A percentile compares a stretch with the other conserved stretches of the same genome.
Conservation (phyloP, 2,888 invertebrate genomes). For the Tiliacea aurago region DNA sequence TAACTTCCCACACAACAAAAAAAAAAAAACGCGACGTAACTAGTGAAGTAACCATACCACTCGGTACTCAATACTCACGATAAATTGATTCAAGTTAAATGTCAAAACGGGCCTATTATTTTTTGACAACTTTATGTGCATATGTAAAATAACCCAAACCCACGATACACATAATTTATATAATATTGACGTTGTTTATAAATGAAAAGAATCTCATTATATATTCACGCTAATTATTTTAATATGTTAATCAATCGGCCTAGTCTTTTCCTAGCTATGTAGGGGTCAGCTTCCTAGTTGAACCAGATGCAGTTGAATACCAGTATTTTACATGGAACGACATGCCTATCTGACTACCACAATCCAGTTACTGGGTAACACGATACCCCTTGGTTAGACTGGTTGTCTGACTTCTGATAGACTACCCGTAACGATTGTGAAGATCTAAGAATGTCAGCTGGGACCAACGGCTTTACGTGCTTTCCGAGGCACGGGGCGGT, state of each 20-base stretch:
- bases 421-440: not conserved
- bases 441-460: not conserved
- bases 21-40: too few species aligned
- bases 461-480: not conserved
- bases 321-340: not conserved
- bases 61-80: too few species aligned
- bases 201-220: not conserved
- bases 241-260: not conserved
- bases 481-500: not conserved
- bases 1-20: too few species aligned
- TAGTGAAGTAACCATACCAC: too few species aligned
- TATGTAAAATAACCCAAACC: too few species aligned
- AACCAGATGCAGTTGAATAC: not conserved
- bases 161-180: too few species aligned
- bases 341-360: not conserved
- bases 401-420: too few species aligned
- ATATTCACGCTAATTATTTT: not conserved
- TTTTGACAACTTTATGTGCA: too few species aligned
- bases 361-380: not conserved
- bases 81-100: too few species aligned
- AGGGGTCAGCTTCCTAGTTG: not conserved
- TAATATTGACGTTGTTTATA: not conserved
- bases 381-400: too few species aligned
- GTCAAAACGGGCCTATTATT: too few species aligned
- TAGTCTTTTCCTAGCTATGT: not conserved